Evolutionary conservation across 2,113 vertebrate species (phyloP), one percentile per base, ranked within the genome.

Genomic region (Sorex fumeus): DNA sequence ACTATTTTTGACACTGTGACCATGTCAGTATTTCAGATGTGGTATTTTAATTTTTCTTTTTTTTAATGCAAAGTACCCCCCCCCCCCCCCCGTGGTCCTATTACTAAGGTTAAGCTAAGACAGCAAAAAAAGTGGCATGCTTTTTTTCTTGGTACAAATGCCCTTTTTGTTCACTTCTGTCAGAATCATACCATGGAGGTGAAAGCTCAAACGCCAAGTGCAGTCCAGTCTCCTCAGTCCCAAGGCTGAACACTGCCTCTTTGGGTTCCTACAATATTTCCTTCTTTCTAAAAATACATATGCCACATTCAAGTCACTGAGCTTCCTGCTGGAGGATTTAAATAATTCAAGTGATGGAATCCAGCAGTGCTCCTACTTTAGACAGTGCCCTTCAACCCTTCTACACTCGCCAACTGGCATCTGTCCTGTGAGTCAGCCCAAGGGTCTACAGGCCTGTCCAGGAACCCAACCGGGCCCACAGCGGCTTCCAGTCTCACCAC

Each of bases 261-360:
- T 8, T 40, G 76, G 70, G 40, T 45, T 95, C 45, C 47, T 76
- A 64, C 36, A 71, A 89, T 25, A n/a, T 34, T 86, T 94, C 74
- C 43, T 79, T 7, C 71, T 47, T 91, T 74, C n/a, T 84, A 50
- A 89, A 87, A 70, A 34, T 77, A 77, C 64, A 3, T 72, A 69
- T 69, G 79, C 2, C n/a, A 28, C 21, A 77, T 47, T 6, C 11
- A 77, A 91, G 45, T 47, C 60, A 77, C 0, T 72, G 28, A 43
- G 23, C 43, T 57, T 45, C 77, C 64, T 91, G 4, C 3, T 76
- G 69, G 19, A 81, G 21, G 30, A 47, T 60, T 82, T 62, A 81
- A 45, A 57, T 74, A 88, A 85, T 45, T 84, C 43, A 18, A 81
- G 25, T 87, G 90, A 79, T 34, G 90, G 76, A 84, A 87, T 84